Base-by-base conservation (phyloP, 2,113 vertebrate species). In the Perca schrenkii region DNA sequence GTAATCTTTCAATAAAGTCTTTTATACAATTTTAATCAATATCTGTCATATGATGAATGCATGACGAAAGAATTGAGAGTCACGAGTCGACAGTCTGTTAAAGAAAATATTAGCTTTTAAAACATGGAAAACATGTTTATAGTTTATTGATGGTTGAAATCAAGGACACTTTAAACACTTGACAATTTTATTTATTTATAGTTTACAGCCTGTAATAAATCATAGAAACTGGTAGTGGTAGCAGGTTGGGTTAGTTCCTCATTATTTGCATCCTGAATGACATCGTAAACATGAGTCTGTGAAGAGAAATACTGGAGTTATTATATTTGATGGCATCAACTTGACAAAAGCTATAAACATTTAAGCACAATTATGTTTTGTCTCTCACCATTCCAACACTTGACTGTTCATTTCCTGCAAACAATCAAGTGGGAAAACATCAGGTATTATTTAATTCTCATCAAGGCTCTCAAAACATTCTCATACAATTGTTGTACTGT, bases 201-300 rank as follows among this genome's bases (percentile, higher is more conserved):
- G 65, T 89, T 85, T 2, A 90, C 84, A 76, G 86, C 69, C 66
- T 93, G 90, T 49, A 91, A 54, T 63, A 93, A 78, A 84, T 87
- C 6, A 83, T 93, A 92, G 14, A 88, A 74, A 71, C 6, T 83
- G 46, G 57, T 28, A 0, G 50, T 69, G 14, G 62, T 50, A 36
- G 16, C 15, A 4, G 34, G 63, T 4, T 62, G 50, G 6, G 54
- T 19, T 70, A 2, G 49, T 67, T 75, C 80, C 56, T 80, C 77
- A 57, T 63, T 22, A 50, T 47, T 21, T 31, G 3, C 15, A 13
- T 86, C 81, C 25, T 71, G 57, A 67, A 90, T 3, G 2, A 11
- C 63, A 0, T 91, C 88, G 61, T 93, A 92, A 22, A 91, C 28
- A 54, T 76, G 76, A 62, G 25, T 49, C 92, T 93, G 84, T 78